Conservation (phyloP, 2,888 invertebrate species). For the Halocaridina rubra region DNA sequence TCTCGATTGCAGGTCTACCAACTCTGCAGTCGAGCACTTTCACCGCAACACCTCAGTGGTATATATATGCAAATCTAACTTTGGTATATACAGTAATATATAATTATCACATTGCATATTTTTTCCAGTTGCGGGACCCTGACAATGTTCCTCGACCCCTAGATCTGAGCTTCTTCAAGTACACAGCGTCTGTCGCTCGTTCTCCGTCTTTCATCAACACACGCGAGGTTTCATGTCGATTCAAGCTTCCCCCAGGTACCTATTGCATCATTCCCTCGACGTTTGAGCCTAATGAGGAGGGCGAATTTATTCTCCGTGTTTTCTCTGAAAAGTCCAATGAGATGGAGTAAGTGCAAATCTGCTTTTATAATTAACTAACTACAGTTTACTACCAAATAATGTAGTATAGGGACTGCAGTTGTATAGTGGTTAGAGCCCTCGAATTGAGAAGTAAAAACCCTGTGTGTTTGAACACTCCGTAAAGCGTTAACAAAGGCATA, state of each 20-base stretch:
- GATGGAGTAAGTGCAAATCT: slow-evolving; percentile 65
- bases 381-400: too few relatives aligned
- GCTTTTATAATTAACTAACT: too few relatives aligned
- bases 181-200: slow-evolving; percentile 71
- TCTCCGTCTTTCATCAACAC: slow-evolving; percentile 73
- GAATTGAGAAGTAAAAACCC: too few relatives aligned
- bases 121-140: slow-evolving; percentile 74
- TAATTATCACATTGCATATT: not conserved
- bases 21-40: too few relatives aligned
- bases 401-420: too few relatives aligned
- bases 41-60: too few relatives aligned
- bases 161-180: slow-evolving; percentile 75
- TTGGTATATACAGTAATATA: too few relatives aligned
- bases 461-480: too few relatives aligned
- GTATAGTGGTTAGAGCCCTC: too few relatives aligned
- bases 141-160: slow-evolving; percentile 79
- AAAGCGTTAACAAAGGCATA: too few relatives aligned
- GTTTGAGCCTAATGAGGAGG: slow-evolving; percentile 73
- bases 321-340: slow-evolving; percentile 70
- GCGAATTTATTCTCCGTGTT: slow-evolving; percentile 73
- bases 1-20: too few relatives aligned
- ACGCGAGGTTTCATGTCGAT: slow-evolving; percentile 73
- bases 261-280: slow-evolving; percentile 74
- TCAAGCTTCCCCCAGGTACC: slow-evolving; percentile 72
- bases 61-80: too few relatives aligned